A percentile compares a stretch with the other conserved stretches of the same genome.
phyloP scores from a whole-genome alignment of 1,140 invertebrate genomes.

The Plectrocnemia conspersa region DNA sequence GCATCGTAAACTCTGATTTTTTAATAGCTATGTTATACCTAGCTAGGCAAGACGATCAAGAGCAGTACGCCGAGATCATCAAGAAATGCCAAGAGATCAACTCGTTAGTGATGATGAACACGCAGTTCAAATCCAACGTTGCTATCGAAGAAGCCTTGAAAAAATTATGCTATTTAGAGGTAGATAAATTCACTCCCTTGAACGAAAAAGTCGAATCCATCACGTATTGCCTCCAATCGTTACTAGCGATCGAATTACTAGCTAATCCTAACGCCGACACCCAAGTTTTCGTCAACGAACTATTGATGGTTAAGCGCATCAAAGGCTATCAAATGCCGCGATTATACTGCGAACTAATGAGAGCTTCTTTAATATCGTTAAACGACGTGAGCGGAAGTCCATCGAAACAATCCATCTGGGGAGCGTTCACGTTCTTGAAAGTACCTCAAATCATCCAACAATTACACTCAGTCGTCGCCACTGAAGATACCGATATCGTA shows the following conservation, averaged over 20 bases:
- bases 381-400: conserved; percentile 72
- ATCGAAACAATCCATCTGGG: conserved; percentile 79
- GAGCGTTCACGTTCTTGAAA: conserved; percentile 89
- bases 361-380: conserved; percentile 83
- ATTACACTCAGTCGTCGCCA: conserved; percentile 55
- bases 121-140: conserved; percentile 51
- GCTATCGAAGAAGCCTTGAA: conserved; percentile 58
- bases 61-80: conserved; percentile 61
- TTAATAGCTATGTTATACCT: conserved; percentile 77
- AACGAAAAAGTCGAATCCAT: conserved; percentile 60
- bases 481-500: conserved; percentile 64
- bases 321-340: conserved; percentile 67
- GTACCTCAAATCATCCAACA: conserved; percentile 75
- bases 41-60: conserved; percentile 67
- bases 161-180: conserved; percentile 57
- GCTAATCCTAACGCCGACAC: conserved; percentile 73
- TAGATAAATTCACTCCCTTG: conserved; percentile 55
- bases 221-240: conserved; percentile 69
- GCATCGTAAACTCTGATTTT: conserved; percentile 69
- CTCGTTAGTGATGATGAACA: conserved; percentile 55
- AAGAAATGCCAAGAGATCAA: conserved; percentile 72
- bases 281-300: conserved; percentile 70
- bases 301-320: conserved; percentile 76
- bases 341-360: conserved; percentile 83
- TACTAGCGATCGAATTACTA: conserved; percentile 68